These are phyloP conservation scores for Hedya salicella DNA, from an alignment of 2,888 invertebrate species.

Conservation along the genomic window DNA sequence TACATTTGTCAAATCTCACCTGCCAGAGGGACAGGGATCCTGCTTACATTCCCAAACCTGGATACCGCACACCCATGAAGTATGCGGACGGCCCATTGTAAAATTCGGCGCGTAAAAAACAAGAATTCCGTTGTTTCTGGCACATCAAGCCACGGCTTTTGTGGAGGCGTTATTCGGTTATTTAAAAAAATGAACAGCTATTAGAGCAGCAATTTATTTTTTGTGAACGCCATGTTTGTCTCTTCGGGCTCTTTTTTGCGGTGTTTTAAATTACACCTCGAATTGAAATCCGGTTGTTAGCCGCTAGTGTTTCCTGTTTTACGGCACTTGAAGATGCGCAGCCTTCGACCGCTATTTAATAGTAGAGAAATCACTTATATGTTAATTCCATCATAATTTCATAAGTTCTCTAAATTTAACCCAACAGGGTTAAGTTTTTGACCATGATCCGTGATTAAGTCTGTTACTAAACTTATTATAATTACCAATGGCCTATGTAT, in stretches of 20 bases:
- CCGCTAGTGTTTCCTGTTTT: conserved; percentile 43
- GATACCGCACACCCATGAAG: not conserved
- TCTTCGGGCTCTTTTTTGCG: conserved; percentile 51
- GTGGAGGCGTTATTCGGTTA: conserved; percentile 46
- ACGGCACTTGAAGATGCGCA: conserved; percentile 9
- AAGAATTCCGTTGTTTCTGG: conserved; percentile 33
- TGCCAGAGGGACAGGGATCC: too few species aligned
- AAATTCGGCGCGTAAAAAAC: too few species aligned
- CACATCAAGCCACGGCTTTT: conserved; percentile 47
- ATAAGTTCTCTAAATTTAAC: too few species aligned
- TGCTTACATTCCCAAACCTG: not conserved
- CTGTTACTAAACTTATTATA: too few species aligned
- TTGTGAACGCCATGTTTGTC: conserved; percentile 51
- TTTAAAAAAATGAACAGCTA: conserved; percentile 50
- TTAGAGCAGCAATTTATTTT: conserved; percentile 57
- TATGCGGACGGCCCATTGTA: not conserved
- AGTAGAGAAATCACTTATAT: not conserved
- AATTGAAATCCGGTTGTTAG: conserved; percentile 57
- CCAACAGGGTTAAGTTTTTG: too few species aligned
- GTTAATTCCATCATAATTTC: too few species aligned
- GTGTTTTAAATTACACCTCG: conserved; percentile 51
- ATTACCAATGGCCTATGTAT: too few species aligned
- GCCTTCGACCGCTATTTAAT: not conserved
- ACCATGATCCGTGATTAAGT: too few species aligned
- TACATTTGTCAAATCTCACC: too few species aligned